Evolutionary conservation across 2,113 vertebrate species (phyloP), one percentile per base, ranked within the genome.

Genomic region (Ardeotis arabs): DNA sequence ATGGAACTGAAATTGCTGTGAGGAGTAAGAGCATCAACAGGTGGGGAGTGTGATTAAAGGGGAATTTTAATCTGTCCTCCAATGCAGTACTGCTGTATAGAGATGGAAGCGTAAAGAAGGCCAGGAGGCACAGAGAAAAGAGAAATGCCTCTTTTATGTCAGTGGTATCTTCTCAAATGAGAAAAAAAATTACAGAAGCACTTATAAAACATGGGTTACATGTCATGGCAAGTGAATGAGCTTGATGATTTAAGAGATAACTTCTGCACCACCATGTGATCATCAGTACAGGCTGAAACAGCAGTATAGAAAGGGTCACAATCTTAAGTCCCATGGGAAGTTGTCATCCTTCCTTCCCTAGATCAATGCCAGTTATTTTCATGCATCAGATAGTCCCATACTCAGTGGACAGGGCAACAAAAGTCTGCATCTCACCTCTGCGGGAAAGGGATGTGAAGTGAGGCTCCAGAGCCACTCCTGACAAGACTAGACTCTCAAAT

Each of bases 391-490:
- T 28, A 78, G 60, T 28, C 28, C 20, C 33, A 23, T 19, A 91
- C 66, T 70, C 64, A 66, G 18, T 4, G 11, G 28, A 31, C 8
- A 62, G 20, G 3, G 53, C 33, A 89, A 80, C 0, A 0, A 3
- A 63, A 82, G 28, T 8, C 31, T 41, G 41, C 12, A 35, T 4
- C 28, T 59, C 35, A 64, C 1, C 2, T 25, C 20, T 1, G 1
- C 4, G 18, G 31, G 15, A 59, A 89, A 77, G 8, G 4, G 19
- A 58, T 1, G 2, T 11, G 29, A 63, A 37, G 17, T 5, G 18
- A n/a, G 22, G 33, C 33, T 85, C 53, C 39, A 76, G 23, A 85
- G 37, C 14, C 37, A 52, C 14, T 52, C 27, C 58, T 47, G 49
- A 62, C 12, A 33, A 74, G 55, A 29, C 12, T 35, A 9, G n/a